Evolutionary conservation across 2,888 invertebrate genomes (phyloP).

Genomic region (Hypomecis punctinalis): DNA sequence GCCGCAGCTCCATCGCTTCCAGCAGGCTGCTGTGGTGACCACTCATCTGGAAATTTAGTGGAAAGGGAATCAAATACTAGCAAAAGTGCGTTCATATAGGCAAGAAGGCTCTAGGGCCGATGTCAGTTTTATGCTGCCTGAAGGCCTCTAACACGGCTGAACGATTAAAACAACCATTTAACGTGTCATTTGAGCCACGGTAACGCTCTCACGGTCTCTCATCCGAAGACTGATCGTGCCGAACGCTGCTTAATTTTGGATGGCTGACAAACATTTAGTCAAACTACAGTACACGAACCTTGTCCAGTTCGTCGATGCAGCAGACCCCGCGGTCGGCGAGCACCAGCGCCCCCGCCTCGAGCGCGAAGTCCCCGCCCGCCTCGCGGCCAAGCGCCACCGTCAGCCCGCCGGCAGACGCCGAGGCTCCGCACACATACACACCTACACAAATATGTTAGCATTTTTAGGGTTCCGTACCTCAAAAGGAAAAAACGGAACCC

Average conservation of each 20-base stretch:
- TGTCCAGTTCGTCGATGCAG: slow-evolving; percentile 98
- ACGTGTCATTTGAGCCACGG: too few relatives aligned
- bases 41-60: slow-evolving; percentile 60
- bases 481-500: too few relatives aligned
- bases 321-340: slow-evolving; percentile 95
- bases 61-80: too few relatives aligned
- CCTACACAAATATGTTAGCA: slow-evolving; percentile 73
- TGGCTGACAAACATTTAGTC: too few relatives aligned
- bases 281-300: slow-evolving; percentile 78
- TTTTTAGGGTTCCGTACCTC: background rate
- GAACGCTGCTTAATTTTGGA: too few relatives aligned
- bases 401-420: slow-evolving; percentile 91
- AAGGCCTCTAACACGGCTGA: too few relatives aligned
- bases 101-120: too few relatives aligned
- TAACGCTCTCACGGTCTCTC: too few relatives aligned
- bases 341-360: slow-evolving; percentile 95
- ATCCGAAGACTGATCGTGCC: too few relatives aligned
- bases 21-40: slow-evolving; percentile 88
- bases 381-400: slow-evolving; percentile 92
- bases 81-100: too few relatives aligned
- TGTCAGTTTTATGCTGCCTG: too few relatives aligned
- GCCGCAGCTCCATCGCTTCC: slow-evolving; percentile 98
- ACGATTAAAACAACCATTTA: too few relatives aligned
- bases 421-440: slow-evolving; percentile 95
- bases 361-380: slow-evolving; percentile 90